These are phyloP conservation scores for Pelodytes ibericus DNA, from an alignment of 2,797 vertebrate species.

Conservation along the genomic window DNA sequence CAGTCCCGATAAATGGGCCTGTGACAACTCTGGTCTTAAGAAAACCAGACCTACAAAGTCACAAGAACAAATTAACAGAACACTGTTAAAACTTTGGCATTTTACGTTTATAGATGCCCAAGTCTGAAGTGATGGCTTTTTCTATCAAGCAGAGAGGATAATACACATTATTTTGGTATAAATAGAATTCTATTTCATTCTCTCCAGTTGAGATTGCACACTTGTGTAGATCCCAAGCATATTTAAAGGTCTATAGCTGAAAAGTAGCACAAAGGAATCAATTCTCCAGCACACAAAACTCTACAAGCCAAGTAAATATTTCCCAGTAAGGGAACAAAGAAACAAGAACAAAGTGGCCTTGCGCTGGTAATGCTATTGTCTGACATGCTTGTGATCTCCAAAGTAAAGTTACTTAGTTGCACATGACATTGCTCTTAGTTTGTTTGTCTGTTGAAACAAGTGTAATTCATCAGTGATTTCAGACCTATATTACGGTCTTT, in stretches of 20 bases:
- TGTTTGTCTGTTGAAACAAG: too few species aligned
- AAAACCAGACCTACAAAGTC: too few species aligned
- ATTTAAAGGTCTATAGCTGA: background rate
- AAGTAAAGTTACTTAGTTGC: background rate
- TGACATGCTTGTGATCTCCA: background rate
- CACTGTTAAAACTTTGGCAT: background rate
- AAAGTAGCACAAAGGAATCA: background rate
- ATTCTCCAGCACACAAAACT: background rate
- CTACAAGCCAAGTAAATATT: background rate
- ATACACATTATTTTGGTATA: background rate
- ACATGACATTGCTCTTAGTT: too few species aligned
- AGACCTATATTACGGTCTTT: too few species aligned
- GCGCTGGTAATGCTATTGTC: background rate
- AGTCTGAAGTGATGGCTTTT: background rate
- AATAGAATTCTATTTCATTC: slow-evolving; percentile 6
- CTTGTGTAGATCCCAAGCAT: background rate
- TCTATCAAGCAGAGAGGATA: background rate
- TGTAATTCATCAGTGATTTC: too few species aligned
- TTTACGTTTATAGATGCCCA: background rate
- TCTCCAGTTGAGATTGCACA: background rate
- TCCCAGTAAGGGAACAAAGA: background rate
- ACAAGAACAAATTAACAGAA: background rate
- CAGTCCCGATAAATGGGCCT: too few species aligned
- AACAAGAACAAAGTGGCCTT: background rate
- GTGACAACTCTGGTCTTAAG: too few species aligned